Evolutionary conservation across 2,797 vertebrate species (phyloP).

Genomic region (Heliangelus exortis): DNA sequence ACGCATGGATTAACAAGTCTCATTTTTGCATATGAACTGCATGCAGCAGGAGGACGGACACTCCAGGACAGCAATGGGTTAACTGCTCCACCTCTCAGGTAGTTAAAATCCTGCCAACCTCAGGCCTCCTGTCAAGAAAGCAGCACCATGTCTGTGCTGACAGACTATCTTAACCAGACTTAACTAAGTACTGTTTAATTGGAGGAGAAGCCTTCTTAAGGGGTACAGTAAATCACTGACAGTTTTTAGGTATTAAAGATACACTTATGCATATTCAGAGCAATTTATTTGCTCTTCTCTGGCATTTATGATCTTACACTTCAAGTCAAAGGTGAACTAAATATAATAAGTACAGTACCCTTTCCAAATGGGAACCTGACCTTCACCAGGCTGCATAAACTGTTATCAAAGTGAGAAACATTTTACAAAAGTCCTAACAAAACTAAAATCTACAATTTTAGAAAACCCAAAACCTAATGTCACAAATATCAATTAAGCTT

Average conservation of each 20-base stretch:
- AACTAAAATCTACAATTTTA: neutral
- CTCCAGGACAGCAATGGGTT: neutral
- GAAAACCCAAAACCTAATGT: neutral
- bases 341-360: fast-evolving
- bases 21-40: neutral
- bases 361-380: neutral
- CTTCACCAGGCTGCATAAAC: neutral
- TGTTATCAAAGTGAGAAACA: neutral
- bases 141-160: neutral
- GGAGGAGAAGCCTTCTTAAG: neutral
- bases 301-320: neutral
- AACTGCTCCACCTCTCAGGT: neutral
- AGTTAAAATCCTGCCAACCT: slow-evolving; percentile 11
- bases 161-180: neutral
- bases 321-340: neutral
- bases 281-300: neutral
- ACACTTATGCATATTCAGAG: neutral
- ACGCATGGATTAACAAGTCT: neutral
- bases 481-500: neutral
- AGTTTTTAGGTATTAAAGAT: neutral
- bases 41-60: neutral
- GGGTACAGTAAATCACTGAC: neutral
- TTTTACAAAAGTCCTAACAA: neutral
- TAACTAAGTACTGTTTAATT: neutral
- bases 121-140: neutral